Evolutionary conservation across 2,113 vertebrate species (phyloP).

Genomic region (Bambusicola thoracicus): DNA sequence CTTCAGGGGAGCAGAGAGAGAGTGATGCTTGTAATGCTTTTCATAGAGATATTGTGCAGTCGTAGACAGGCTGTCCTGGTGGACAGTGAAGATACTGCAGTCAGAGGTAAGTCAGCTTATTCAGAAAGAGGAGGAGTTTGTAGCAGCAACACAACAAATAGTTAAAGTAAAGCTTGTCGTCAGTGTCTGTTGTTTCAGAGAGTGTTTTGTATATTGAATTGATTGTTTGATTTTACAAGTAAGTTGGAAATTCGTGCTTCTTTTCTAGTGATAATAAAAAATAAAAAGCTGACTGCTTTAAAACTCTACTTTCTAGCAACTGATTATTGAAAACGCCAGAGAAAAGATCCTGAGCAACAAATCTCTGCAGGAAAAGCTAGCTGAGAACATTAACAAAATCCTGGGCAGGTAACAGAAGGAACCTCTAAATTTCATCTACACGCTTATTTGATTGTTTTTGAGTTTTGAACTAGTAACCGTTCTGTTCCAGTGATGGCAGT

Average conservation of each 20-base stretch:
- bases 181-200: not conserved
- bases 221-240: not conserved
- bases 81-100: not conserved
- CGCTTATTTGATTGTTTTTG: not conserved
- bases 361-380: constrained; percentile 95
- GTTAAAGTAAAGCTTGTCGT: not conserved
- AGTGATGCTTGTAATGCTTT: not conserved
- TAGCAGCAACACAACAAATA: not conserved
- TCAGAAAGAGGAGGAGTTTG: not conserved
- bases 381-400: constrained; percentile 99
- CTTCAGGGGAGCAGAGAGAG: not conserved
- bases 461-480: constrained; percentile 24
- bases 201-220: not conserved
- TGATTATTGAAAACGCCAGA: constrained; percentile 97
- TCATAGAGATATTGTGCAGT: not conserved
- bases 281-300: constrained; percentile 8
- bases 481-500: constrained; percentile 83
- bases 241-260: not conserved
- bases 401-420: constrained; percentile 86
- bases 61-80: not conserved
- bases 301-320: constrained; percentile 85
- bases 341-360: constrained; percentile 95
- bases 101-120: not conserved
- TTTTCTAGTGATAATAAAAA: constrained; percentile 6
- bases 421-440: not conserved